Conservation (phyloP, 2,888 invertebrate genomes). For the Dicyrtoma fusca region DNA sequence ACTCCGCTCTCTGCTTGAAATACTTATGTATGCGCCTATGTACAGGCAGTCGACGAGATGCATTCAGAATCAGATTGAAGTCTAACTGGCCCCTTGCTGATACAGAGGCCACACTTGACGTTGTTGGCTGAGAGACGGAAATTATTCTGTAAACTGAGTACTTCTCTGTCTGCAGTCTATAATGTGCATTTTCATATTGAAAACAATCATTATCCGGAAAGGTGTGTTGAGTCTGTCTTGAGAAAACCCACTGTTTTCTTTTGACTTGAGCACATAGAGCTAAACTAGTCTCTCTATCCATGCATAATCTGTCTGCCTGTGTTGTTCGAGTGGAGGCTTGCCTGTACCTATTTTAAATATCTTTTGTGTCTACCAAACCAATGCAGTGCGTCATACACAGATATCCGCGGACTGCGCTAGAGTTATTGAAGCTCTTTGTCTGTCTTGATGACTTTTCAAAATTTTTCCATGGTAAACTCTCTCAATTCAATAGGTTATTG, state of each 20-base stretch:
- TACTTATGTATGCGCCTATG: no score
- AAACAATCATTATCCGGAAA: conserved; percentile 28
- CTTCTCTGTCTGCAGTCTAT: no score
- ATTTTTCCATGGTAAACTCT: conserved; percentile 8
- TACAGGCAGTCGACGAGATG: no score
- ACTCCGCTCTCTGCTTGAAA: no score
- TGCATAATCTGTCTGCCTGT: neutral
- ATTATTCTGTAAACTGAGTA: neutral
- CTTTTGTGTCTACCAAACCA: no score
- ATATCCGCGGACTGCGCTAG: no score
- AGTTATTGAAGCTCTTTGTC: no score
- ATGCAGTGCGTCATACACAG: no score
- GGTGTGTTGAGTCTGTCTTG: conserved; percentile 21
- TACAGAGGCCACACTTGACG: conserved; percentile 19
- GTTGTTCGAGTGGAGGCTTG: no score
- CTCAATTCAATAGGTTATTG: neutral
- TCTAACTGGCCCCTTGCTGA: conserved; percentile 12
- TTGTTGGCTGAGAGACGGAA: neutral
- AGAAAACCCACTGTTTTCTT: conserved; percentile 15
- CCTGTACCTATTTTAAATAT: no score
- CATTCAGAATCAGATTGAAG: no score
- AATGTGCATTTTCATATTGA: neutral
- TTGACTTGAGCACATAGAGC: neutral
- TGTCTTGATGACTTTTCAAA: conserved; percentile 11
- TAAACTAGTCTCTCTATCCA: no score